Conservation (phyloP, 1,140 invertebrate species). For the Dendroctonus ponderosae region DNA sequence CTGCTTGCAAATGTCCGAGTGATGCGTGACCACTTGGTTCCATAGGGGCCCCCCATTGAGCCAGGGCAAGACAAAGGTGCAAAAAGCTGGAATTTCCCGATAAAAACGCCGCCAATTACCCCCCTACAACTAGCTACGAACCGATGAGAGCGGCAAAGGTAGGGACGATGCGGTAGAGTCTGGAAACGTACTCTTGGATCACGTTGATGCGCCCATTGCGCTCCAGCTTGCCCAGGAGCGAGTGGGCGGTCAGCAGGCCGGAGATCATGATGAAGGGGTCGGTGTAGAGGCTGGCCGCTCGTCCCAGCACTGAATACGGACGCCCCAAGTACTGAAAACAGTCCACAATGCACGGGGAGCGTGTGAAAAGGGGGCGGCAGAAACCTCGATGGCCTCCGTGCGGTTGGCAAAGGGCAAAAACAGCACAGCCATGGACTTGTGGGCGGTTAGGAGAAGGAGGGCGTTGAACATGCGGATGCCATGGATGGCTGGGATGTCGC, state of each 20-base stretch:
- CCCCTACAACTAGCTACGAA: conserved; percentile 1
- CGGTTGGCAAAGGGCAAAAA: conserved; percentile 70
- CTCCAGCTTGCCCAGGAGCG: conserved; percentile 61
- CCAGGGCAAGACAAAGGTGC: conserved; percentile 62
- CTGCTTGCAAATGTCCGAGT: conserved; percentile 59
- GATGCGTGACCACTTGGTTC: conserved; percentile 61
- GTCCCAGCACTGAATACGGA: conserved; percentile 69
- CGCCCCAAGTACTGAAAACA: conserved; percentile 59
- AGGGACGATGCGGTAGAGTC: conserved; percentile 62
- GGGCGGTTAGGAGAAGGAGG: conserved; percentile 62
- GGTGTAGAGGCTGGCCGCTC: conserved; percentile 73
- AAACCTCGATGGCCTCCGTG: conserved; percentile 66
- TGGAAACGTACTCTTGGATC: conserved; percentile 59
- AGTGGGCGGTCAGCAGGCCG: conserved; percentile 67
- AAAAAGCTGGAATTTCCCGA: conserved; percentile 53
- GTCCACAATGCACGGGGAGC: neutral
- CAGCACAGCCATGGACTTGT: conserved; percentile 73
- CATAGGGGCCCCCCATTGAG: conserved; percentile 62
- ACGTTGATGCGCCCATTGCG: conserved; percentile 59
- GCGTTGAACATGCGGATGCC: conserved; percentile 69
- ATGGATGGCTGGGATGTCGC: conserved; percentile 65
- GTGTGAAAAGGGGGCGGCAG: neutral
- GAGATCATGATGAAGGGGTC: conserved; percentile 77
- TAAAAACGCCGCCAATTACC: neutral
- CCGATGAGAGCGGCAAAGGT: conserved; percentile 58